These are phyloP conservation scores for Dromiciops gliroides DNA, from an alignment of 2,113 vertebrate genomes.

Conservation along the genomic window DNA sequence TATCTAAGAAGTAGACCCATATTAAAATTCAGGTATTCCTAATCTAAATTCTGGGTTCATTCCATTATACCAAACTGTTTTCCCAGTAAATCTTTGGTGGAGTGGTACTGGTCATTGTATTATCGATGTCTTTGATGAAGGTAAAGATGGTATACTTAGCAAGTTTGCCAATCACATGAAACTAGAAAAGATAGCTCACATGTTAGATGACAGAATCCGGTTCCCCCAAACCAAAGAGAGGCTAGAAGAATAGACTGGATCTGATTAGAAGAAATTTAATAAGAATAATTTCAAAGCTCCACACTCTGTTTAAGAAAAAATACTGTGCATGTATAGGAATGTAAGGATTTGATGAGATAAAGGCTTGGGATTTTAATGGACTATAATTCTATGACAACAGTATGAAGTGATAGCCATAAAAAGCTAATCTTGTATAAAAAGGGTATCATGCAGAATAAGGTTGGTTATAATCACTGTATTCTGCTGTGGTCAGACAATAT, in stretches of 20 bases:
- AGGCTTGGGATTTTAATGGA: neutral
- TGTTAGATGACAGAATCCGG: neutral
- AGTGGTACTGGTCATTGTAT: neutral
- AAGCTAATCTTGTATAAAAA: neutral
- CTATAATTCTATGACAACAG: neutral
- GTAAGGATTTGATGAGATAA: neutral
- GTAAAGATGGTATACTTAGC: neutral
- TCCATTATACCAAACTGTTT: neutral
- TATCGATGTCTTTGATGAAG: neutral
- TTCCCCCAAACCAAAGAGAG: neutral
- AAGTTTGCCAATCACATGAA: neutral
- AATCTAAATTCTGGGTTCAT: neutral
- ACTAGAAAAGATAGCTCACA: neutral
- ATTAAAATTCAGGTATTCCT: neutral
- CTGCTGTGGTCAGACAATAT: neutral
- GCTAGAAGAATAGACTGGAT: neutral
- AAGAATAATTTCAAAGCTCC: neutral
- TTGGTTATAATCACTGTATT: neutral
- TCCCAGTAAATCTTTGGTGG: neutral
- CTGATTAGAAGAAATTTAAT: neutral
- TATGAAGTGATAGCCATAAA: neutral
- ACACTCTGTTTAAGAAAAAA: neutral
- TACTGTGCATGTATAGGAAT: neutral
- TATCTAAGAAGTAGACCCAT: neutral
- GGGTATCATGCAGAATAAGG: neutral